These are phyloP conservation scores for Dromococcyx pavoninus DNA, from an alignment of 2,797 vertebrate genomes.

Conservation along the genomic window DNA sequence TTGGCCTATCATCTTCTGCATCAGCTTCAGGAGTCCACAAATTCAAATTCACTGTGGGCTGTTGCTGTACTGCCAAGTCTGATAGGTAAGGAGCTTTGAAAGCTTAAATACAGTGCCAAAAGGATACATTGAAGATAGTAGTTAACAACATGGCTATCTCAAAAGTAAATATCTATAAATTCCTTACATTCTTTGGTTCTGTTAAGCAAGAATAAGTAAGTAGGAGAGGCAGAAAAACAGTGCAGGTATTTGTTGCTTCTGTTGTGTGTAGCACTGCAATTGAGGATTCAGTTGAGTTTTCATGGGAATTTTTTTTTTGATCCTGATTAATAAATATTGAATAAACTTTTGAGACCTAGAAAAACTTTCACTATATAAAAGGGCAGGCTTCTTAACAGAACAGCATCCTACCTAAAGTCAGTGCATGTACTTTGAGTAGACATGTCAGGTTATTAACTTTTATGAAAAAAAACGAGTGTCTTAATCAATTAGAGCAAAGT, in stretches of 20 bases:
- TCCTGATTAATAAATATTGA: background rate
- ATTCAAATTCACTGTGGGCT: background rate
- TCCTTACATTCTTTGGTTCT: background rate
- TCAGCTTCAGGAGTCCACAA: background rate
- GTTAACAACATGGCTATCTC: background rate
- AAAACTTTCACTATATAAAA: background rate
- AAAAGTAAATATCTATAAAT: background rate
- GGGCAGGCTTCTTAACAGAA: background rate
- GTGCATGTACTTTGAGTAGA: background rate
- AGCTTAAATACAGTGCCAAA: background rate
- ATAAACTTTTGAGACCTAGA: background rate
- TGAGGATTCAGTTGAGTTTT: background rate
- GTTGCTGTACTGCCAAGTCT: background rate
- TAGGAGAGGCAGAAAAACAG: background rate
- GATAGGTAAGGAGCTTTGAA: background rate
- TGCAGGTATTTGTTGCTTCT: background rate
- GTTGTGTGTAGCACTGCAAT: background rate
- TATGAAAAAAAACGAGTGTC: background rate
- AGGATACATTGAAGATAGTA: background rate
- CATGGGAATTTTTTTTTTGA: background rate
- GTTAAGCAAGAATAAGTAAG: background rate
- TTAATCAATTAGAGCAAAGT: background rate
- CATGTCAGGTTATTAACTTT: background rate
- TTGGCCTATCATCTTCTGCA: background rate
- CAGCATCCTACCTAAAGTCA: background rate